Evolutionary conservation across 2,888 invertebrate species (phyloP), one percentile per base, ranked within the genome.

Genomic region (Troglohyphantes excavatus): DNA sequence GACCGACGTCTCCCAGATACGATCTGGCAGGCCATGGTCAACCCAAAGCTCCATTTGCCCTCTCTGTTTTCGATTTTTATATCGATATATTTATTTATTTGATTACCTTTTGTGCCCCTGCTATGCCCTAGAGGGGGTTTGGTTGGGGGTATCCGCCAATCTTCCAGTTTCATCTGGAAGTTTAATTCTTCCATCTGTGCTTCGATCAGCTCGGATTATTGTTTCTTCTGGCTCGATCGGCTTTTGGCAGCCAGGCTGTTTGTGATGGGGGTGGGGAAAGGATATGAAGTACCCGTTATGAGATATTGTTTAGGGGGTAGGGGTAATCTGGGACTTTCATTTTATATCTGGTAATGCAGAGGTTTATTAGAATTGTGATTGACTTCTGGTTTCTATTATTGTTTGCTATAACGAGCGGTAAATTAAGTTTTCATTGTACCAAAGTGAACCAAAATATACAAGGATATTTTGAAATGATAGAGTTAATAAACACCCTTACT

Each of bases 131-230:
- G 53, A 23, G 82, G 43, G 39, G 39, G 39, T 13, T 39, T 53
- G n/a, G 53, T 13, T 5, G 17, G 13, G 19, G 59, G 87, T 6
- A 33, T 33, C 13, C 29, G n/a, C 19, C 59, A n/a, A 59, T 72
- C 79, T 63, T 72, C 29, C 82, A 11, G 39, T 73, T 82, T 75
- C 76, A 82, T 76, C 88, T 61, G 75, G 43, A 29, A 59, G 76
- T 83, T 89, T 89, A 83, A 82, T 89, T 89, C 88, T 29, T 82
- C 88, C 81, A 67, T 73, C 75, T 81, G 81, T 33, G 73, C 81
- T 61, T 59, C 67, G 46, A 81, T 88, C 87, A 67, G 81, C 43
- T 70, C 68, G 76, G 82, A 82, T 89, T 82, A 82, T 82, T 76
- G 82, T 89, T 83, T 89, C 43, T 72, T 17, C 21, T 68, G n/a